Evolutionary conservation across 2,113 vertebrate species (phyloP).

Genomic region (Pedionomus torquatus): DNA sequence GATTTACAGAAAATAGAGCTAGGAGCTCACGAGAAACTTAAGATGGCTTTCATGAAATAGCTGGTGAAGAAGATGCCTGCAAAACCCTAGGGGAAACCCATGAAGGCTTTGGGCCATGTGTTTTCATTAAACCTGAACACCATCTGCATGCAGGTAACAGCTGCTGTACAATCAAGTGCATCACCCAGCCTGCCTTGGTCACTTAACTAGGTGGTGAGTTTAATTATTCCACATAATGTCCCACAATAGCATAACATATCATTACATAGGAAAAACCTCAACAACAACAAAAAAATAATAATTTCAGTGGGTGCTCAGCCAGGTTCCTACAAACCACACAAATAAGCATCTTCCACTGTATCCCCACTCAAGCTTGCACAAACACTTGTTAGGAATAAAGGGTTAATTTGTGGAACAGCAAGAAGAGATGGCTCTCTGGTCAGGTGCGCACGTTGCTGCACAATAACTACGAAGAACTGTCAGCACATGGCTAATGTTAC

Average conservation of each 20-base stretch:
- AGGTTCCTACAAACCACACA: not conserved
- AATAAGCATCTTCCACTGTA: not conserved
- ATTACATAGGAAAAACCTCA: not conserved
- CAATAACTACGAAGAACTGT: not conserved
- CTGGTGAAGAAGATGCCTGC: not conserved
- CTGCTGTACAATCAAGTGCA: not conserved
- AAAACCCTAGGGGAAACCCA: not conserved
- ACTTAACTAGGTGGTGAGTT: slow-evolving; percentile 28
- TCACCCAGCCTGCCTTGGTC: slow-evolving; percentile 5
- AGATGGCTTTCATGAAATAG: not conserved
- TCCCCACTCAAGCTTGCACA: not conserved
- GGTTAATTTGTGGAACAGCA: not conserved
- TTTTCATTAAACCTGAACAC: slow-evolving; percentile 26
- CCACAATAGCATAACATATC: not conserved
- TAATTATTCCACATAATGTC: slow-evolving; percentile 29
- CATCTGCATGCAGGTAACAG: slow-evolving; percentile 16
- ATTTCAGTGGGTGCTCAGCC: not conserved
- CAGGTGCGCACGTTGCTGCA: not conserved
- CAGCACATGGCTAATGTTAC: not conserved
- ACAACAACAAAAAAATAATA: not conserved
- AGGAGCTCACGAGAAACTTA: not conserved
- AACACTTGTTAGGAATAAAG: not conserved
- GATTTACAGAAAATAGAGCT: not conserved
- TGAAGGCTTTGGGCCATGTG: not conserved
- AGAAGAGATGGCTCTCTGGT: not conserved